Evolutionary conservation across 2,888 invertebrate genomes (phyloP).

Genomic region (Rhingia campestris): DNA sequence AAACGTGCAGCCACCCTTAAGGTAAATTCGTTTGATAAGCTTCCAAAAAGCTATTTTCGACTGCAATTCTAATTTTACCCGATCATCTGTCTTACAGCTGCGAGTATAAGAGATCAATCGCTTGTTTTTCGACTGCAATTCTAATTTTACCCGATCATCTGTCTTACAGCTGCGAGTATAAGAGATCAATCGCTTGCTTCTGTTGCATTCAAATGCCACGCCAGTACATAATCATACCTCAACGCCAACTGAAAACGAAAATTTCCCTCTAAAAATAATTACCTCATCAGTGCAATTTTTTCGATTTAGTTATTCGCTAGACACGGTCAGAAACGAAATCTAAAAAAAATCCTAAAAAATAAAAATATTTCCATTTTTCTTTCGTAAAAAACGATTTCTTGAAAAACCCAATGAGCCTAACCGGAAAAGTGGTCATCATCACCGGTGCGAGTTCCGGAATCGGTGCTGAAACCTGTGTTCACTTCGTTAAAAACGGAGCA

Average conservation of each 20-base stretch:
- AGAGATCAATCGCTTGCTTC: neutral
- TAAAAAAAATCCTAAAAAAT: no score
- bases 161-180: neutral
- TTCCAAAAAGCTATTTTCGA: neutral
- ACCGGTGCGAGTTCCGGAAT: constrained; percentile 66
- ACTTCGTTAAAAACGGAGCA: constrained; percentile 42
- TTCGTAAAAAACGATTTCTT: neutral
- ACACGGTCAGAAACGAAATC: no score
- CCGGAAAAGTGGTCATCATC: constrained; percentile 50
- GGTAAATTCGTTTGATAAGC: neutral
- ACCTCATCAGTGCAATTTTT: no score
- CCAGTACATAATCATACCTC: no score
- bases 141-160: no score
- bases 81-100: no score
- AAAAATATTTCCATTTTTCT: neutral
- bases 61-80: neutral
- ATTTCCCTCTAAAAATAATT: no score
- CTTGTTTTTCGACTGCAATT: neutral
- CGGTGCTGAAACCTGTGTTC: constrained; percentile 53
- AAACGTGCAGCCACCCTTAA: no score
- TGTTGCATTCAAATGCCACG: neutral
- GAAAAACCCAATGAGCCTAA: constrained; percentile 27
- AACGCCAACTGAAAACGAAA: no score
- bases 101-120: neutral
- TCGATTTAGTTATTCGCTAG: no score